Conservation (phyloP, 2,888 invertebrate species). For the Lasioglossum zephyrum region DNA sequence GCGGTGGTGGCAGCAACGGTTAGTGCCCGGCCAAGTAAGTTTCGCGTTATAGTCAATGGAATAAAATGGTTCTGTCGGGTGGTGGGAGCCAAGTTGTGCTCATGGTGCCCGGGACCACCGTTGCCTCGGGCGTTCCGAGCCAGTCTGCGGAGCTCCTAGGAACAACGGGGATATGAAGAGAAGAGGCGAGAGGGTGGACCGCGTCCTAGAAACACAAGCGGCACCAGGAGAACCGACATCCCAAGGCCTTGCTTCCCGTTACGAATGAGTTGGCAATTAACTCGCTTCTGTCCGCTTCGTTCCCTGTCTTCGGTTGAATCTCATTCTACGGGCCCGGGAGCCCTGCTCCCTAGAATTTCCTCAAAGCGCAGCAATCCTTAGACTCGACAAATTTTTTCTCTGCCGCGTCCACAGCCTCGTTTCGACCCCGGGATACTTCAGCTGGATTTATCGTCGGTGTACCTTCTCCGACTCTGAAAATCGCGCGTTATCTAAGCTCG, state of each 20-base stretch:
- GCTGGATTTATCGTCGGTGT: slow-evolving; percentile 1
- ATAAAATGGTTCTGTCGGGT: slow-evolving; percentile 77
- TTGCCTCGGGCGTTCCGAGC: slow-evolving; percentile 74
- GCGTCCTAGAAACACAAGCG: slow-evolving; percentile 72
- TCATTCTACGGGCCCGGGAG: slow-evolving; percentile 7
- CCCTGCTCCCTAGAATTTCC: background rate
- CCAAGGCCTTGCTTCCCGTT: slow-evolving; percentile 65
- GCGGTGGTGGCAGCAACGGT: slow-evolving; percentile 65
- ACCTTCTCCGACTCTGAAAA: background rate
- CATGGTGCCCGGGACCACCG: slow-evolving; percentile 70
- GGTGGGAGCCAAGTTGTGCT: slow-evolving; percentile 75
- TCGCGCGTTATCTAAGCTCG: background rate
- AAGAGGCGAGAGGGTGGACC: slow-evolving; percentile 67
- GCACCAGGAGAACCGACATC: slow-evolving; percentile 67
- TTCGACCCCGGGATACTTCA: background rate
- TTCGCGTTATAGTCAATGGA: slow-evolving; percentile 79
- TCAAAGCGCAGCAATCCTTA: slow-evolving; percentile 16
- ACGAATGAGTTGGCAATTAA: slow-evolving; percentile 73
- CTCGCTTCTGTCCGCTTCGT: slow-evolving; percentile 58
- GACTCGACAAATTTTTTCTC: slow-evolving; percentile 12
- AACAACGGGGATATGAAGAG: slow-evolving; percentile 70
- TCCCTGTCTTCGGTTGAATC: slow-evolving; percentile 41
- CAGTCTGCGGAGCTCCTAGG: slow-evolving; percentile 70
- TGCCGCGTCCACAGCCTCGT: background rate
- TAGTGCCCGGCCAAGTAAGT: slow-evolving; percentile 76